Conservation (phyloP, 2,888 invertebrate species). For the Eilema sororculum region DNA sequence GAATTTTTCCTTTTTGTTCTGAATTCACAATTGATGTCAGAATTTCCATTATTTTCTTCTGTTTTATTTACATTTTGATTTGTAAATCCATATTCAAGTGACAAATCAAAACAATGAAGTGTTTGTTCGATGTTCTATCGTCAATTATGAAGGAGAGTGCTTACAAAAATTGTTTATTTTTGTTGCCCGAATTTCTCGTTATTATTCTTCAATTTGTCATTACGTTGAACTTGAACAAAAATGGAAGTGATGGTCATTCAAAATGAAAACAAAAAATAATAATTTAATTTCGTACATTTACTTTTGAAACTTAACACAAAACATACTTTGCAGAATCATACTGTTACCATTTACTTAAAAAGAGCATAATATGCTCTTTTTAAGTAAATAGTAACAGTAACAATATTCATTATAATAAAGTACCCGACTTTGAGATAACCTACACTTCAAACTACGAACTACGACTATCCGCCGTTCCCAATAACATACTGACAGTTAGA, state of each 20-base stretch:
- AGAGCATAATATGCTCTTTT: too few species aligned
- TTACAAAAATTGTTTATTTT: neutral
- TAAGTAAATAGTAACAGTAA: too few species aligned
- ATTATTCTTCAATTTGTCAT: neutral
- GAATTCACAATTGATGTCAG: neutral
- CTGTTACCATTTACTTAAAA: too few species aligned
- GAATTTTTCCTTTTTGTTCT: neutral
- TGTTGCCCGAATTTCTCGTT: neutral
- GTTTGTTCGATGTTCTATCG: neutral
- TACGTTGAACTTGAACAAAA: neutral
- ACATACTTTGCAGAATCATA: too few species aligned
- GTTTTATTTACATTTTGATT: neutral
- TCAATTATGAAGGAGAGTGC: neutral
- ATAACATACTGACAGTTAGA: too few species aligned
- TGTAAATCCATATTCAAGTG: neutral
- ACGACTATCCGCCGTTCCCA: too few species aligned
- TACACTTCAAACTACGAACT: too few species aligned
- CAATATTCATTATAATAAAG: too few species aligned
- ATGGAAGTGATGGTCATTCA: neutral
- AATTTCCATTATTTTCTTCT: neutral
- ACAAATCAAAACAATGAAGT: neutral
- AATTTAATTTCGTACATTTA: too few species aligned
- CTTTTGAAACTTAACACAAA: too few species aligned
- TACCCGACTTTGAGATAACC: too few species aligned
- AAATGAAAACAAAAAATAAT: too few species aligned